Evolutionary conservation across 2,113 vertebrate species (phyloP).

Genomic region (Sorex araneus): DNA sequence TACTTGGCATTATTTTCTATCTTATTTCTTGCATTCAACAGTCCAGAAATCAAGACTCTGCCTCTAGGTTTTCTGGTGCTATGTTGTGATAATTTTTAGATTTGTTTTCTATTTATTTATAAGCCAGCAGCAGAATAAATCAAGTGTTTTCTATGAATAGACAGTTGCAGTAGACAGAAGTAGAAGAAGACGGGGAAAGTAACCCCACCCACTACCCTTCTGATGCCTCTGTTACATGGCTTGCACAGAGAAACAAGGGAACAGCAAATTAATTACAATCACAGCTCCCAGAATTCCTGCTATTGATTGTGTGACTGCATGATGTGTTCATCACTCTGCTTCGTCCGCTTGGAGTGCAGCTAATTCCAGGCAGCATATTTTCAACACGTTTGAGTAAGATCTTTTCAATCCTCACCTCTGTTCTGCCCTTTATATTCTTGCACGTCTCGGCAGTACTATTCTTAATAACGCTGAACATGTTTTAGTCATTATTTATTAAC

Average conservation of each 20-base stretch:
- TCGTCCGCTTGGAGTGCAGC: background rate
- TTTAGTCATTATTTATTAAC: slow-evolving; percentile 58
- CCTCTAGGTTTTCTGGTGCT: slow-evolving; percentile 39
- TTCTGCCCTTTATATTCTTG: slow-evolving; percentile 45
- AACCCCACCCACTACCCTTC: background rate
- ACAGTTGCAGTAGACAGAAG: slow-evolving; percentile 26
- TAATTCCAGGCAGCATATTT: slow-evolving; percentile 67
- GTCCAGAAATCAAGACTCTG: slow-evolving; percentile 50
- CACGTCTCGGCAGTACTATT: slow-evolving; percentile 16
- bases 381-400: slow-evolving; percentile 52
- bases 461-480: slow-evolving; percentile 38
- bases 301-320: slow-evolving; percentile 24
- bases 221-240: slow-evolving; percentile 6
- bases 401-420: slow-evolving; percentile 67
- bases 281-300: slow-evolving; percentile 10
- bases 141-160: slow-evolving; percentile 63
- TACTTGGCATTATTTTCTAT: background rate
- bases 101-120: slow-evolving; percentile 69
- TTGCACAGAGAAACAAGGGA: slow-evolving; percentile 65
- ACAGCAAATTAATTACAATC: slow-evolving; percentile 35
- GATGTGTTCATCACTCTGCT: slow-evolving; percentile 35
- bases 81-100: slow-evolving; percentile 37
- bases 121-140: slow-evolving; percentile 60
- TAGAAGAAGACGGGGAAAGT: background rate
- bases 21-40: slow-evolving; percentile 58